phyloP scores from a whole-genome alignment of 37 sponge, comb jelly and placozoan genomes.

The Tethya wilhelma region DNA sequence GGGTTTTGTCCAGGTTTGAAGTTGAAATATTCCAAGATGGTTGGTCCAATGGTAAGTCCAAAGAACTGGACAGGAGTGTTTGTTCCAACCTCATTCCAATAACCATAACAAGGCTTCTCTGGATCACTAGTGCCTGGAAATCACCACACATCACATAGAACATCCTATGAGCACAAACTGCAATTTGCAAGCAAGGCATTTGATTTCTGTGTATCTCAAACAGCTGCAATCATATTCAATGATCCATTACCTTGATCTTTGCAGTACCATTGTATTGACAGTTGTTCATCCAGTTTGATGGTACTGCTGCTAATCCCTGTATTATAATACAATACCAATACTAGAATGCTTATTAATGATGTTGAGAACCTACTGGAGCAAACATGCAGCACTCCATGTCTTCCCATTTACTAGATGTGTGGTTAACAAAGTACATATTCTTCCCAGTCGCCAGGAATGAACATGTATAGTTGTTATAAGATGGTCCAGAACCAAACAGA shows the following conservation, averaged over 20 bases:
- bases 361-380: no score
- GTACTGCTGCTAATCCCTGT: constrained; percentile 37
- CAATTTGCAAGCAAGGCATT: no score
- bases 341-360: no score
- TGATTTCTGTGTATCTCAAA: no score
- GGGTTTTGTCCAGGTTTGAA: constrained; percentile 23
- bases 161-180: constrained; percentile 5
- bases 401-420: constrained; percentile 41
- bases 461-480: constrained; percentile 43
- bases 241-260: constrained; percentile 16
- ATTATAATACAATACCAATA: no score
- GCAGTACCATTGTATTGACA: constrained; percentile 52
- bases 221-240: no score
- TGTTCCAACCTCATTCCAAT: constrained; percentile 36
- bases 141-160: constrained; percentile 60
- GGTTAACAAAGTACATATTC: constrained; percentile 50
- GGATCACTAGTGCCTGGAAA: constrained; percentile 61
- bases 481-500: constrained; percentile 29
- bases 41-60: constrained; percentile 50
- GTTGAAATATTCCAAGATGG: constrained; percentile 41
- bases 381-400: constrained; percentile 51
- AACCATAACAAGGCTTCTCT: constrained; percentile 58
- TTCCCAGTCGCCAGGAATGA: constrained; percentile 46
- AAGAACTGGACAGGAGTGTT: constrained; percentile 55
- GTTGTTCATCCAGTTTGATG: constrained; percentile 55